Evolutionary conservation across 2,113 vertebrate species (phyloP), one percentile per base, ranked within the genome.

Genomic region (Apteryx owenii): DNA sequence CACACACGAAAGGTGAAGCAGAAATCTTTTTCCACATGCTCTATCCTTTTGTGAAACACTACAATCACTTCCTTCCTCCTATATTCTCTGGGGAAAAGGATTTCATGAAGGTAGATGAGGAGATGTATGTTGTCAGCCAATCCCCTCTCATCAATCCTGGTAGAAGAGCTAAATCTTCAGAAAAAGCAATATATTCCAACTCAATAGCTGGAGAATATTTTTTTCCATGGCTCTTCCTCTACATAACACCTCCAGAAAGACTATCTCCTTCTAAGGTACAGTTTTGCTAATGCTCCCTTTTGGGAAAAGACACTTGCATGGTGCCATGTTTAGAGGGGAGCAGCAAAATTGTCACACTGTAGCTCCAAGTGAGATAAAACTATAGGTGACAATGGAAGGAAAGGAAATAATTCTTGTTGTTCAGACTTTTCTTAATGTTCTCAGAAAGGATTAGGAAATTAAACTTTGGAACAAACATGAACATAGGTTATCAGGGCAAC

Each of bases 381-480:
- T 51, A 70, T 38, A 80, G 70, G 17, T 81, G 21, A 82, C 68
- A 78, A 61, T 53, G 75, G 26, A 83, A 80, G 54, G 21, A 91
- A 90, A 88, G 88, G 82, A 96, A 91, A 93, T 82, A 0, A 96
- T 79, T 75, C 60, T 31, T 85, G n/a, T 61, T 95, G n/a, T 56
- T 85, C 44, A 87, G 62, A 42, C 31, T 90, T 89, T 85, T 50
- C 64, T 88, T 95, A 33, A 69, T 85, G 75, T 66, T 95, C 62
- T 81, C 76, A 82, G 51, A 89, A 89, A 92, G 64, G 10, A 48
- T 89, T 96, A 97, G 96, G 88, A 94, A 96, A 96, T 96, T 95
- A 93, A 98, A 96, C 68, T 93, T 95, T 90, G 50, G 76, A 96
- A 95, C 83, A 95, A 94, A 80, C 66, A 50, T 80, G 82, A 97